Evolutionary conservation across 2,113 vertebrate genomes (phyloP).

Genomic region (Odocoileus hemionus): DNA sequence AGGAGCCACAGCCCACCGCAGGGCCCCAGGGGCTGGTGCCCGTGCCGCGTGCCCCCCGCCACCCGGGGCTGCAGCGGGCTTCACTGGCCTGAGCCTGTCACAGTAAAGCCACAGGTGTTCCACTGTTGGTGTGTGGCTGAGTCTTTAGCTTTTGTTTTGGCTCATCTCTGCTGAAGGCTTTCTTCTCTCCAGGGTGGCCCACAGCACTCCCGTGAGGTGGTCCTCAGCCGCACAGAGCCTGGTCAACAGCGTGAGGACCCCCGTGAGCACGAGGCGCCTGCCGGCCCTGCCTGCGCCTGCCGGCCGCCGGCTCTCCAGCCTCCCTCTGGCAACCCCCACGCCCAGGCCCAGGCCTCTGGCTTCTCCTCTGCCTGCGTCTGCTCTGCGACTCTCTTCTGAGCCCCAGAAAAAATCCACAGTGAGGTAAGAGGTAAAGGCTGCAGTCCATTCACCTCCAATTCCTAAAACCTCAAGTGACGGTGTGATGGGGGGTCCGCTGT

Average conservation of each 20-base stretch:
- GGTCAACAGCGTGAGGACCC: slow-evolving; percentile 64
- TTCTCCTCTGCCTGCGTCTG: background rate
- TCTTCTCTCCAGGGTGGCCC: slow-evolving; percentile 69
- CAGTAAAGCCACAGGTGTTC: fast-evolving
- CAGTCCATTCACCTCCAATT: background rate
- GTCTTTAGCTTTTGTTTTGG: fast-evolving
- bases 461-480: background rate
- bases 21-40: background rate
- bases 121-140: fast-evolving
- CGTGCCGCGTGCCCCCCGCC: background rate
- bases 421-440: slow-evolving; percentile 77
- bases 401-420: slow-evolving; percentile 54
- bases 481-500: fast-evolving
- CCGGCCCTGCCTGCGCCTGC: slow-evolving; percentile 87
- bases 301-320: slow-evolving; percentile 72
- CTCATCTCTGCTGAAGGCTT: background rate
- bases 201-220: slow-evolving; percentile 66
- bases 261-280: slow-evolving; percentile 63
- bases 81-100: fast-evolving
- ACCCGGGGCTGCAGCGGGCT: background rate
- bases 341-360: slow-evolving; percentile 44
- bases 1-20: fast-evolving
- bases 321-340: slow-evolving; percentile 81
- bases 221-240: slow-evolving; percentile 61
- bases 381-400: background rate